Conservation (phyloP, 2,797 vertebrate species). For the Naso thynnoides region DNA sequence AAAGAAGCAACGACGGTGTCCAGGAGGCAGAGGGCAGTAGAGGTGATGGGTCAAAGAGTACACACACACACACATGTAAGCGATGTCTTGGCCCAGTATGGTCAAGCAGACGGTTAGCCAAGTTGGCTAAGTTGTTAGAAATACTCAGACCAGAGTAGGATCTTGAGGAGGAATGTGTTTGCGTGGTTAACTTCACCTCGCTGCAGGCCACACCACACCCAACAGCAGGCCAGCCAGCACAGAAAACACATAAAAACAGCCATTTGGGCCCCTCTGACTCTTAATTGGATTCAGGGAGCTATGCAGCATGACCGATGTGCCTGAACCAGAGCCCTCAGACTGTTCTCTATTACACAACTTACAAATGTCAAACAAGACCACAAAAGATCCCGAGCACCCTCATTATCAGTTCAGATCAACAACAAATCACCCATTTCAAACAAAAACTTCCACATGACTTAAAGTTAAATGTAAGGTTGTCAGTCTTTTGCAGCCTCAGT, state of each 20-base stretch:
- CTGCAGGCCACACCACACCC: slow-evolving; percentile 80
- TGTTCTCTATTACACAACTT: slow-evolving; percentile 77
- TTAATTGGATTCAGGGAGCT: slow-evolving; percentile 86
- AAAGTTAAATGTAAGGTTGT: slow-evolving; percentile 41
- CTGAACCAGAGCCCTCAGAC: slow-evolving; percentile 75
- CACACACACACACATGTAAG: slow-evolving; percentile 20
- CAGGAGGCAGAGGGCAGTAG: slow-evolving; percentile 25
- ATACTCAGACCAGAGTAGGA: slow-evolving; percentile 54
- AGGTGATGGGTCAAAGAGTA: slow-evolving; percentile 35
- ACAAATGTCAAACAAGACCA: slow-evolving; percentile 80
- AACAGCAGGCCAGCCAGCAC: slow-evolving; percentile 73
- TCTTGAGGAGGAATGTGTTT: slow-evolving; percentile 81
- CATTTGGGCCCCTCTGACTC: slow-evolving; percentile 79
- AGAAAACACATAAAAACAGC: slow-evolving; percentile 79
- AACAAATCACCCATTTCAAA: slow-evolving; percentile 50
- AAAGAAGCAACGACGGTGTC: slow-evolving; percentile 11
- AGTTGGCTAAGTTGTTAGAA: slow-evolving; percentile 32
- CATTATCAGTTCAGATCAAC: slow-evolving; percentile 61
- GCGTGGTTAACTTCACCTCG: slow-evolving; percentile 77
- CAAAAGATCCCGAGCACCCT: slow-evolving; percentile 64
- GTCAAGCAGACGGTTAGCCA: slow-evolving; percentile 4
- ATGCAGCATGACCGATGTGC: slow-evolving; percentile 79
- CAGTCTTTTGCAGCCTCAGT: slow-evolving; percentile 31
- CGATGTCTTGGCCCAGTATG: background rate
- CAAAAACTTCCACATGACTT: slow-evolving; percentile 25